A percentile compares a stretch with the other conserved stretches of the same genome.
phyloP scores from a whole-genome alignment of 2,888 invertebrate species.

The Diaprepes abbreviatus region DNA sequence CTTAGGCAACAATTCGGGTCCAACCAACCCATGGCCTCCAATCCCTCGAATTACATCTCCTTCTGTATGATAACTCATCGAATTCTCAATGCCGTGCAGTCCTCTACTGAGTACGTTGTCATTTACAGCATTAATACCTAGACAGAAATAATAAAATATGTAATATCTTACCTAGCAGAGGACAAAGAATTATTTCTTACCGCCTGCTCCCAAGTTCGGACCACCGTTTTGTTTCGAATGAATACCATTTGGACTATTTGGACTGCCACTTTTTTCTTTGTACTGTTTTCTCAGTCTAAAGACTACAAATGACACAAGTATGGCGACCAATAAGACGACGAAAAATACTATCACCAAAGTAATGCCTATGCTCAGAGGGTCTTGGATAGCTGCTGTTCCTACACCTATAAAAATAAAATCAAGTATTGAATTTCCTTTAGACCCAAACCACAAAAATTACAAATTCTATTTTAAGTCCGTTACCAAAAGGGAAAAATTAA shows the following conservation, averaged over 20 bases:
- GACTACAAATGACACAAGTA: conserved; percentile 92
- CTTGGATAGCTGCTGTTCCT: conserved; percentile 83
- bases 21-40: conserved; percentile 82
- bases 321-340: conserved; percentile 88
- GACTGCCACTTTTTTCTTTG: conserved; percentile 84
- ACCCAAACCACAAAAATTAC: no score
- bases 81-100: conserved; percentile 78
- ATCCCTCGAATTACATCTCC: conserved; percentile 83
- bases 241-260: conserved; percentile 77
- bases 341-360: conserved; percentile 96
- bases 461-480: no score
- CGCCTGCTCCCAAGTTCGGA: conserved; percentile 78
- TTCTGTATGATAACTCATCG: conserved; percentile 80
- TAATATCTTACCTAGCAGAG: no score
- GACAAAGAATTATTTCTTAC: conserved; percentile 63
- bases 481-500: no score
- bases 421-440: no score
- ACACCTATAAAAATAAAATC: conserved; percentile 68
- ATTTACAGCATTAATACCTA: conserved; percentile 69
- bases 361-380: conserved; percentile 92
- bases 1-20: conserved; percentile 88
- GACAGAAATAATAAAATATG: background rate
- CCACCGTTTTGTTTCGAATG: conserved; percentile 85
- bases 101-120: conserved; percentile 79
- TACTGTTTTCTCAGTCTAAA: conserved; percentile 90